These are phyloP conservation scores for Xestia c-nigrum DNA, from an alignment of 2,888 invertebrate genomes.

Conservation along the genomic window DNA sequence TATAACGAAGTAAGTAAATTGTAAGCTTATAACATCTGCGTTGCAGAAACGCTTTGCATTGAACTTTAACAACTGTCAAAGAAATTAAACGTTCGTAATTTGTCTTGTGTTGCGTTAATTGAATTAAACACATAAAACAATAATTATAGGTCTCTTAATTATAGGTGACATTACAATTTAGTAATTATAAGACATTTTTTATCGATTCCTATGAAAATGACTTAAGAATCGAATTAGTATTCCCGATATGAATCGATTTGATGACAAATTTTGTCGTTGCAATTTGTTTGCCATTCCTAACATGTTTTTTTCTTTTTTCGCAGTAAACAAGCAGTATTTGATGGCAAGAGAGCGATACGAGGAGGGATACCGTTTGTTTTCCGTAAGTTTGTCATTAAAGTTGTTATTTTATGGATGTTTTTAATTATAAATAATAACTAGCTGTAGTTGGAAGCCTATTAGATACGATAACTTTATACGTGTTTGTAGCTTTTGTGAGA, in stretches of 20 bases:
- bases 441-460: not conserved
- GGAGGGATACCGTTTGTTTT: constrained; percentile 99
- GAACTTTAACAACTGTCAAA: constrained; percentile 57
- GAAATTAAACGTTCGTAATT: constrained; percentile 46
- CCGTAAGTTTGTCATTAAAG: constrained; percentile 93
- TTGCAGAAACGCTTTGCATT: constrained; percentile 18
- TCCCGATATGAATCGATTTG: constrained; percentile 50
- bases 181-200: constrained; percentile 32
- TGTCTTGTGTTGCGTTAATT: constrained; percentile 57
- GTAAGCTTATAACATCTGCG: constrained; percentile 43
- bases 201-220: constrained; percentile 32
- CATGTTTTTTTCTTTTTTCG: constrained; percentile 65
- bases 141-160: constrained; percentile 51
- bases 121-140: constrained; percentile 50
- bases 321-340: constrained; percentile 98
- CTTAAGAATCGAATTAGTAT: constrained; percentile 45
- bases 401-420: constrained; percentile 1
- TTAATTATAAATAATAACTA: constrained; percentile 18
- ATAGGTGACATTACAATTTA: constrained; percentile 42
- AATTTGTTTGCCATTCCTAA: constrained; percentile 65
- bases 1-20: not conserved
- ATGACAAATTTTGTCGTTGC: constrained; percentile 46
- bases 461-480: not conserved
- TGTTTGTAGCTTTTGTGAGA: constrained; percentile 18
- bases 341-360: constrained; percentile 98